Evolutionary conservation across 2,113 vertebrate genomes (phyloP).

Genomic region (Engystomops pustulosus): DNA sequence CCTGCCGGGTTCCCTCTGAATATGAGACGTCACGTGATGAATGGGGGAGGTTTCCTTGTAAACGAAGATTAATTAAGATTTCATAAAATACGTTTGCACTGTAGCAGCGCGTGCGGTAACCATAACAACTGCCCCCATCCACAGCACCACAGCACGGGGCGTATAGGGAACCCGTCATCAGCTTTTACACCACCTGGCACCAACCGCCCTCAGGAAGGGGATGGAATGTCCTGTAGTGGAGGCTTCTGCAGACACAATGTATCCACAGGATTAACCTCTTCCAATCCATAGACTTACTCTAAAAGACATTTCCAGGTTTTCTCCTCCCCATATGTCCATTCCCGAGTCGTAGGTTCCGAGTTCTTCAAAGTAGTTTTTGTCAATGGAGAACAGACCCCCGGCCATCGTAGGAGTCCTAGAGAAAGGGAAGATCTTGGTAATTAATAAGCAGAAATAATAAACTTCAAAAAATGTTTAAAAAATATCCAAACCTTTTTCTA

Average conservation of each 20-base stretch:
- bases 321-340: conserved; percentile 99
- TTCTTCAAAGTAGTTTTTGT: conserved; percentile 98
- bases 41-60: conserved; percentile 1
- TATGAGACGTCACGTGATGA: conserved; percentile 1
- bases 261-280: too few relatives aligned
- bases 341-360: conserved; percentile 98
- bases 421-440: too few relatives aligned
- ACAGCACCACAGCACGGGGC: too few relatives aligned
- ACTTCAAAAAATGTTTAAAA: background rate
- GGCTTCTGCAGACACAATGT: too few relatives aligned
- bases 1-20: conserved; percentile 10
- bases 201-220: too few relatives aligned
- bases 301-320: conserved; percentile 99
- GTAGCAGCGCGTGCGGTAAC: too few relatives aligned
- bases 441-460: background rate
- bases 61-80: background rate
- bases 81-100: background rate
- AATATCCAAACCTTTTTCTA: background rate
- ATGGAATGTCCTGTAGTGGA: too few relatives aligned
- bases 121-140: too few relatives aligned
- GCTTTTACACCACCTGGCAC: too few relatives aligned
- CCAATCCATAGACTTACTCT: conserved; percentile 90
- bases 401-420: conserved; percentile 98
- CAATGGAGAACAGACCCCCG: conserved; percentile 96
- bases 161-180: too few relatives aligned